Conservation (phyloP, 2,888 invertebrate species). For the Ochropleura plecta region DNA sequence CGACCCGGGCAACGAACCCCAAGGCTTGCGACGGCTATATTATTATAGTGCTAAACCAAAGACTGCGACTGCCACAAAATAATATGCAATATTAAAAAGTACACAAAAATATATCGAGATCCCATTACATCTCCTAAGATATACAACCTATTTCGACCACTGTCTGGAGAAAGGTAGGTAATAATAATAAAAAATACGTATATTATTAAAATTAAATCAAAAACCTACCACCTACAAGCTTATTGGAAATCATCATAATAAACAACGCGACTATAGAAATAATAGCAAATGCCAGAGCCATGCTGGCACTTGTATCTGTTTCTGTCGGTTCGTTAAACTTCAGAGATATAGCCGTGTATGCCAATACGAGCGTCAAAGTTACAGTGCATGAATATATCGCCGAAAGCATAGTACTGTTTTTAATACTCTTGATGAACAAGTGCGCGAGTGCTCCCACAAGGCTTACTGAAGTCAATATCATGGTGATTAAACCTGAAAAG, state of each 20-base stretch:
- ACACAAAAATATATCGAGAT: not conserved
- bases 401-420: constrained; percentile 50
- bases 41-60: not conserved
- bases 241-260: constrained; percentile 60
- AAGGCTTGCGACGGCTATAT: not conserved
- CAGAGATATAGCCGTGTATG: constrained; percentile 73
- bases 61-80: not conserved
- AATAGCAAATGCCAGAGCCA: constrained; percentile 71
- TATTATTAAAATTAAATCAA: constrained; percentile 2
- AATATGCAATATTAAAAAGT: not conserved
- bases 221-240: constrained; percentile 37
- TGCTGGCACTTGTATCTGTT: constrained; percentile 63
- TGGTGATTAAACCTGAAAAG: constrained; percentile 79
- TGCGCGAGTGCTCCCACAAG: constrained; percentile 76
- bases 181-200: not conserved
- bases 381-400: constrained; percentile 71
- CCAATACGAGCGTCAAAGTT: constrained; percentile 70
- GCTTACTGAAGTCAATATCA: constrained; percentile 74
- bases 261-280: constrained; percentile 74
- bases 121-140: not conserved
- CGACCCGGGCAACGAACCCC: not conserved
- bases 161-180: not conserved
- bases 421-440: constrained; percentile 62
- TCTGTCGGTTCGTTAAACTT: constrained; percentile 68
- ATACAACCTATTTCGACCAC: not conserved